Evolutionary conservation across 2,113 vertebrate species (phyloP).

Genomic region (Brachyhypopomus occidentalis): DNA sequence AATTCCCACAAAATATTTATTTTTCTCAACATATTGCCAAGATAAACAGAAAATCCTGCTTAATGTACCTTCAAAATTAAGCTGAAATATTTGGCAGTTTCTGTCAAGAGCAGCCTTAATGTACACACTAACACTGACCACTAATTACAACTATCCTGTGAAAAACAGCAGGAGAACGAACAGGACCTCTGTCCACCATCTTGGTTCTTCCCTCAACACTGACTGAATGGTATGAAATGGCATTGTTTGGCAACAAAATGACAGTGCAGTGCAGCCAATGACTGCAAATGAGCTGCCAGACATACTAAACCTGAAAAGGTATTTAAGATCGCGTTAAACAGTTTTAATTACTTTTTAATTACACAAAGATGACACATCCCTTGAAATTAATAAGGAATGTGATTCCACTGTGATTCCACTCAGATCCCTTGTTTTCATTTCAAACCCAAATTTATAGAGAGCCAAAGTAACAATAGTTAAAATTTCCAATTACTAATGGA

Average conservation of each 20-base stretch:
- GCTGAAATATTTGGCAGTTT: constrained; percentile 62
- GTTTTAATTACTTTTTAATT: too few species aligned
- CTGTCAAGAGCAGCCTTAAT: constrained; percentile 37
- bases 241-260: constrained; percentile 48
- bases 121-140: constrained; percentile 30
- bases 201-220: constrained; percentile 44
- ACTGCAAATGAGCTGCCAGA: background rate
- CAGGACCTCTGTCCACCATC: constrained; percentile 1
- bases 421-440: background rate
- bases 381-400: too few species aligned
- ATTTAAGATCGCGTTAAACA: too few species aligned
- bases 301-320: background rate
- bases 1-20: background rate
- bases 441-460: background rate
- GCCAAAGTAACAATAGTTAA: background rate
- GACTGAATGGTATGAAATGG: constrained; percentile 44
- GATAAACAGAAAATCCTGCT: background rate
- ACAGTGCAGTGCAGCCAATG: background rate
- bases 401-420: background rate
- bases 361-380: too few species aligned
- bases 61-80: constrained; percentile 33
- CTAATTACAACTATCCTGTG: constrained; percentile 32
- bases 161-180: constrained; percentile 19
- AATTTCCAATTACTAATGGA: background rate
- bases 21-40: background rate